Conservation (phyloP, 1,140 invertebrate species). For the Potamilus streckersoni region DNA sequence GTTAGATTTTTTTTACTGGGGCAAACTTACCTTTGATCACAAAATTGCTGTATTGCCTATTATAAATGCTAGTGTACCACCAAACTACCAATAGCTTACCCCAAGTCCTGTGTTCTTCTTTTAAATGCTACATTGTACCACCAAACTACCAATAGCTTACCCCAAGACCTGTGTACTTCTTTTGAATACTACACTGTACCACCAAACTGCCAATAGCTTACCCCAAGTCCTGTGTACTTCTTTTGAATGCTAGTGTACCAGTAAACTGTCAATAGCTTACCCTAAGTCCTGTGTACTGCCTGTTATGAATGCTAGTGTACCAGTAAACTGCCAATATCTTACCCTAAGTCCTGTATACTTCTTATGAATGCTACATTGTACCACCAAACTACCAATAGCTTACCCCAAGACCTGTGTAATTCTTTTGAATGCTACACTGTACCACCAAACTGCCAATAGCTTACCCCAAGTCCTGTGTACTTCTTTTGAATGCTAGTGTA, state of each 20-base stretch:
- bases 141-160: slow-evolving; percentile 73
- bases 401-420: slow-evolving; percentile 77
- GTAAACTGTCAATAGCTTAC: slow-evolving; percentile 69
- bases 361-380: too few species aligned
- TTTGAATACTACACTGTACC: too few species aligned
- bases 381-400: slow-evolving; percentile 48
- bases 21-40: too few species aligned
- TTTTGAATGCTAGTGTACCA: too few species aligned
- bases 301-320: slow-evolving; percentile 52
- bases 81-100: slow-evolving; percentile 69
- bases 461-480: slow-evolving; percentile 81
- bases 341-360: slow-evolving; percentile 59
- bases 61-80: too few species aligned
- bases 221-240: slow-evolving; percentile 79
- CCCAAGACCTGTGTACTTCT: background rate
- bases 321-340: slow-evolving; percentile 69
- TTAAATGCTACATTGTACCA: too few species aligned
- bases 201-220: slow-evolving; percentile 66
- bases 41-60: too few species aligned
- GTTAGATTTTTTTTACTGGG: too few species aligned
- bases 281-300: slow-evolving; percentile 80
- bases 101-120: slow-evolving; percentile 82
- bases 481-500: slow-evolving; percentile 21
- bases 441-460: slow-evolving; percentile 34
- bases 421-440: too few species aligned